Evolutionary conservation across 2,888 invertebrate genomes (phyloP).

Genomic region (Ephialtes manifestator): DNA sequence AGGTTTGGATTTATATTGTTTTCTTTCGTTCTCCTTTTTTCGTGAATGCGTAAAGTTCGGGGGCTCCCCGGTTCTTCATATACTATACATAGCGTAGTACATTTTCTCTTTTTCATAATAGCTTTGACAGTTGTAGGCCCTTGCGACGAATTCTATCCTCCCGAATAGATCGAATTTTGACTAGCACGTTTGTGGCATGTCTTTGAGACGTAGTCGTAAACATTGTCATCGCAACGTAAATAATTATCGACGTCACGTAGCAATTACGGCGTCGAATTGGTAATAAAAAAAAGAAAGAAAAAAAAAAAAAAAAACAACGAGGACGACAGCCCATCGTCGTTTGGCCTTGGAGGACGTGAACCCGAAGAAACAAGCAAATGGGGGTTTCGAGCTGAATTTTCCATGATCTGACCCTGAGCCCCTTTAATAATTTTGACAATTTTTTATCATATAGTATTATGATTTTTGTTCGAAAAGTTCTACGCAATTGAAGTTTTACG

Average conservation of each 20-base stretch:
- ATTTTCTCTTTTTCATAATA: slow-evolving; percentile 46
- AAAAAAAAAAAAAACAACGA: slow-evolving; percentile 46
- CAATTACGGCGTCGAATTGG: neutral
- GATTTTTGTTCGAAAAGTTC: too few relatives aligned
- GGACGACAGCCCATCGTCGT: slow-evolving; percentile 43
- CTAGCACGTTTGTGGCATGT: slow-evolving; percentile 79
- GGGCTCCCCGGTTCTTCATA: slow-evolving; percentile 28
- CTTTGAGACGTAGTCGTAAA: slow-evolving; percentile 46
- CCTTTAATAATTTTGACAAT: too few relatives aligned
- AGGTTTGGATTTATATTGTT: slow-evolving; percentile 11
- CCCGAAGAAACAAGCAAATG: slow-evolving; percentile 14
- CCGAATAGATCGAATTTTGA: slow-evolving; percentile 83
- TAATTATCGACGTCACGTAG: slow-evolving; percentile 5
- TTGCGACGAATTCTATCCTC: slow-evolving; percentile 61
- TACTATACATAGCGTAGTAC: slow-evolving; percentile 31
- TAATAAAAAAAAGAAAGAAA: slow-evolving; percentile 20
- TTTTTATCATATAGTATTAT: too few relatives aligned
- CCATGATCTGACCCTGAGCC: too few relatives aligned
- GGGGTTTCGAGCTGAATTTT: too few relatives aligned
- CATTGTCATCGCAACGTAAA: slow-evolving; percentile 55
- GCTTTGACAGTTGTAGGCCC: slow-evolving; percentile 46
- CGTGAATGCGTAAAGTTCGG: slow-evolving; percentile 20
- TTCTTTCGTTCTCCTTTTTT: slow-evolving; percentile 3
- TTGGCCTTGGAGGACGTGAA: slow-evolving; percentile 37
- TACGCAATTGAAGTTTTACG: too few relatives aligned